phyloP scores from a whole-genome alignment of 2,888 invertebrate species.

The Drosophila austrosaltans region DNA sequence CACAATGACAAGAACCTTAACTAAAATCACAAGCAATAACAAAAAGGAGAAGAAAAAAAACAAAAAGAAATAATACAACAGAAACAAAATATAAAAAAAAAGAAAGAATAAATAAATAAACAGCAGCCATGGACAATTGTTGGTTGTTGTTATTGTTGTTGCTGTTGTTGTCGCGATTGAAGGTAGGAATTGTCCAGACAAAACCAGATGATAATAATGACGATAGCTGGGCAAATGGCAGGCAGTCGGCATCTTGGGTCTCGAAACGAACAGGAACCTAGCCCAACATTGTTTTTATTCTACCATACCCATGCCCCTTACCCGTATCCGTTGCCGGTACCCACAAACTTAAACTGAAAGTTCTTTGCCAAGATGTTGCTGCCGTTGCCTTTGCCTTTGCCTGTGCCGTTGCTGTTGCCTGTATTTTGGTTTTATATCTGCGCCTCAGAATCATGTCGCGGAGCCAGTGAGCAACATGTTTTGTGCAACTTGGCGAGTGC shows the following conservation, averaged over 20 bases:
- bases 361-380: slow-evolving; percentile 38
- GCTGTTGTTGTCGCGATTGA: slow-evolving; percentile 34
- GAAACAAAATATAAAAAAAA: slow-evolving; percentile 8
- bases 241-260: slow-evolving; percentile 46
- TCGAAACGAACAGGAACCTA: slow-evolving; percentile 48
- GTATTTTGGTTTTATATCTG: slow-evolving; percentile 63
- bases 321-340: neutral
- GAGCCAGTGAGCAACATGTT: slow-evolving; percentile 77
- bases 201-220: slow-evolving; percentile 71
- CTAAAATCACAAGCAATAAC: slow-evolving; percentile 27
- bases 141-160: slow-evolving; percentile 23
- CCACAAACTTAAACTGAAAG: slow-evolving; percentile 32
- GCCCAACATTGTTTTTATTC: slow-evolving; percentile 71
- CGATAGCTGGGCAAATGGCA: slow-evolving; percentile 40
- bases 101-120: slow-evolving; percentile 15
- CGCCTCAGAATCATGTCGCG: slow-evolving; percentile 75
- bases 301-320: slow-evolving; percentile 4
- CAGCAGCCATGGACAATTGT: slow-evolving; percentile 43
- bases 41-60: neutral
- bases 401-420: slow-evolving; percentile 30
- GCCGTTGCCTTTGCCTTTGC: slow-evolving; percentile 31
- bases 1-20: slow-evolving; percentile 47
- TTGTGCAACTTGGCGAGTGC: slow-evolving; percentile 67
- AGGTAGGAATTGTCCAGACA: slow-evolving; percentile 52
- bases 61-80: slow-evolving; percentile 4